These are phyloP conservation scores for Diachasma alloeum DNA, from an alignment of 1,140 invertebrate species.

Conservation along the genomic window DNA sequence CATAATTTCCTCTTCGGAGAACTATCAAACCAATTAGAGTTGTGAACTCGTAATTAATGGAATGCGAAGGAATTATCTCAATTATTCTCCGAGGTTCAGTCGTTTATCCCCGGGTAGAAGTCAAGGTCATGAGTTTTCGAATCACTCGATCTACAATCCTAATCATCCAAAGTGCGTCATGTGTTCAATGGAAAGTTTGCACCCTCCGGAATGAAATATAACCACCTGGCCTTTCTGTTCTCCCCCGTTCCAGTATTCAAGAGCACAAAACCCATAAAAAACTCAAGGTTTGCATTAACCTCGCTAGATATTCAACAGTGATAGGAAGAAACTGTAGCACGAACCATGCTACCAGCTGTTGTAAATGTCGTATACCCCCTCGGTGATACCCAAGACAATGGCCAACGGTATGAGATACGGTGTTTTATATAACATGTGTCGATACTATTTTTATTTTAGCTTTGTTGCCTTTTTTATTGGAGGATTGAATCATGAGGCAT, in stretches of 20 bases:
- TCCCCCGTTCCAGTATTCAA: background rate
- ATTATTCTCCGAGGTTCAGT: background rate
- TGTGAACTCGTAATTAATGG: no score
- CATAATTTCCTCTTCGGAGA: no score
- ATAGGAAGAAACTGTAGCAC: slow-evolving; percentile 18
- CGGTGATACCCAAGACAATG: background rate
- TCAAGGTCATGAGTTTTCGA: background rate
- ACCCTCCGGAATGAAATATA: background rate
- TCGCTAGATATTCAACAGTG: slow-evolving; percentile 1
- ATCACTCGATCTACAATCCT: background rate
- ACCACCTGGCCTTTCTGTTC: background rate
- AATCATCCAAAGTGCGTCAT: background rate
- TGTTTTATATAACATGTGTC: background rate
- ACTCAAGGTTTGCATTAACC: slow-evolving; percentile 13
- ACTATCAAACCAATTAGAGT: no score
- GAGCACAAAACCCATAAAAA: background rate
- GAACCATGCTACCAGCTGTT: background rate
- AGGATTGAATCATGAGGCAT: no score
- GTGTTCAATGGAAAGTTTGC: background rate
- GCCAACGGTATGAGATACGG: slow-evolving; percentile 6
- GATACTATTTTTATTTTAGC: background rate
- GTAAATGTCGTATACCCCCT: slow-evolving; percentile 1
- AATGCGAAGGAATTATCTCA: background rate
- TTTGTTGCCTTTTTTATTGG: background rate
- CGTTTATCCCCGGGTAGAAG: background rate